A percentile compares a stretch with the other conserved stretches of the same genome.
phyloP scores from a whole-genome alignment of 2,797 vertebrate species.

The Coluber constrictor region DNA sequence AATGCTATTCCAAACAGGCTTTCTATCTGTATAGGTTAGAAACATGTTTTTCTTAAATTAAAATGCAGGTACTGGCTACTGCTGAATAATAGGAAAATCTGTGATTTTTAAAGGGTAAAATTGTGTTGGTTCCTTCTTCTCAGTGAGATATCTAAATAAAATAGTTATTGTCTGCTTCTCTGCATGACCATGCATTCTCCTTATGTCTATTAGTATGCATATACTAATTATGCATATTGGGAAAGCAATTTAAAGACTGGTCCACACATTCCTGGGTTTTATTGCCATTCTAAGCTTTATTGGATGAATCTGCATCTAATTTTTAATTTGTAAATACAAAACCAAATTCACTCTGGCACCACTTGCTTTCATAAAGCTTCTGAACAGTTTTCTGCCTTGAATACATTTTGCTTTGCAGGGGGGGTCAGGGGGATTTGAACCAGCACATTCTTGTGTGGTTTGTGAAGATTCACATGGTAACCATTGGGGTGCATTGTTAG shows the following conservation, averaged over 20 bases:
- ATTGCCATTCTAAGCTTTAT: slow-evolving; percentile 59
- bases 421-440: slow-evolving; percentile 91
- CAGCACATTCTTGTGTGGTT: slow-evolving; percentile 95
- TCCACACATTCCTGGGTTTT: slow-evolving; percentile 47
- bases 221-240: slow-evolving; percentile 24
- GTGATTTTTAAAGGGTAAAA: neutral
- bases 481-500: slow-evolving; percentile 86
- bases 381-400: slow-evolving; percentile 87
- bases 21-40: neutral
- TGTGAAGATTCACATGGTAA: slow-evolving; percentile 98
- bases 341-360: slow-evolving; percentile 73
- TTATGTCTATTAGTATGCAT: neutral
- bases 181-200: slow-evolving; percentile 9
- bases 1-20: neutral
- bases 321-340: slow-evolving; percentile 79
- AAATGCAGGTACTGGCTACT: neutral
- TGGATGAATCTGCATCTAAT: slow-evolving; percentile 73
- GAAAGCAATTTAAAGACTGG: slow-evolving; percentile 50
- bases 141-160: neutral
- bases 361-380: slow-evolving; percentile 77
- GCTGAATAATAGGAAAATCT: neutral
- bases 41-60: neutral
- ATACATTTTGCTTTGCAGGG: slow-evolving; percentile 86
- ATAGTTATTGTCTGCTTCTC: neutral
- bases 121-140: neutral